Conservation (phyloP, 2,888 invertebrate species). For the Nebria salina region DNA sequence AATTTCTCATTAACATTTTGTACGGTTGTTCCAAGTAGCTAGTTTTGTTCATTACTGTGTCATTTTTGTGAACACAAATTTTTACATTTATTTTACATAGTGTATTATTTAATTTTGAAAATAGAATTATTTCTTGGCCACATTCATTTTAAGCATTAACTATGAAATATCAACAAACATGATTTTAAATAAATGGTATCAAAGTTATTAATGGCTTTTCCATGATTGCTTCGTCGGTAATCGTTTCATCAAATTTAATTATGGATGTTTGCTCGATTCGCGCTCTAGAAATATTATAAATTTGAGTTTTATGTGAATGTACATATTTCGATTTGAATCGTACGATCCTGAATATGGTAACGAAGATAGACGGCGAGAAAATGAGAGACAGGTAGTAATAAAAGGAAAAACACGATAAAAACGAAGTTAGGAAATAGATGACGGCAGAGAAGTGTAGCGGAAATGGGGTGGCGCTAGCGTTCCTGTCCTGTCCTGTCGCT, state of each 20-base stretch:
- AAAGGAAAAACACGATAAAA: slow-evolving; percentile 37
- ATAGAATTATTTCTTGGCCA: background rate
- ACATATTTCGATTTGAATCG: background rate
- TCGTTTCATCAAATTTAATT: too few species aligned
- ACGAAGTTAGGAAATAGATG: slow-evolving; percentile 45
- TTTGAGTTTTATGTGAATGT: background rate
- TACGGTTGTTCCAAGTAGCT: slow-evolving; percentile 23
- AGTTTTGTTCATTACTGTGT: slow-evolving; percentile 21
- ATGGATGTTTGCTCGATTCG: too few species aligned
- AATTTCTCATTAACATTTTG: slow-evolving; percentile 39
- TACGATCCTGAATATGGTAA: background rate
- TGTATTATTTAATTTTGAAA: background rate
- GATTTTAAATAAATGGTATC: too few species aligned
- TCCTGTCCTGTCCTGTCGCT: background rate
- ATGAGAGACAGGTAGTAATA: slow-evolving; percentile 31
- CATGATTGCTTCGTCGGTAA: too few species aligned
- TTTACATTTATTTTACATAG: background rate
- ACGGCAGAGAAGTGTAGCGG: slow-evolving; percentile 36
- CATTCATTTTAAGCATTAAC: too few species aligned
- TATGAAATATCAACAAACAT: too few species aligned
- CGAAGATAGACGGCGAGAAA: background rate
- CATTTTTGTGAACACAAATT: background rate
- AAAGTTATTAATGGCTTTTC: too few species aligned
- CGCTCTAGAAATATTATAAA: background rate
- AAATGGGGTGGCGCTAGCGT: slow-evolving; percentile 26